Base-by-base conservation (phyloP, 2,113 vertebrate species). In the Eulacestoma nigropectus region DNA sequence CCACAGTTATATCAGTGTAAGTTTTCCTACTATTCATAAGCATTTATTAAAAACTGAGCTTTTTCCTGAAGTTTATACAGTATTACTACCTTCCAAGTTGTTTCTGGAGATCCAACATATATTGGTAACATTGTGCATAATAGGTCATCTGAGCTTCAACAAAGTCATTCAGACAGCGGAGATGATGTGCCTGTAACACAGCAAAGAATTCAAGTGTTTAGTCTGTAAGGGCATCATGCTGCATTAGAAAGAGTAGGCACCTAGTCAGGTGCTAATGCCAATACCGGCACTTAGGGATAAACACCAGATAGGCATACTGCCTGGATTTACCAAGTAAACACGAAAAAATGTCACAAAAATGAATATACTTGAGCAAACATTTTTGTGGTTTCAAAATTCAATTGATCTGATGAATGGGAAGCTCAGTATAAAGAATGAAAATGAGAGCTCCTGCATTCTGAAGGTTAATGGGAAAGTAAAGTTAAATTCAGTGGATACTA, bases 41-140 rank as follows among this genome's bases (percentile, higher is more conserved):
- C 21, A 52, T 37, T 80, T 80, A 63, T 10, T 44, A 49, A 32
- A 90, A 81, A 25, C 4, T 7, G 8, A 2, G 5, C 1, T 3
- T 49, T 63, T 72, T 15, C 14, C 33, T 42, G 1, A 86, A 44
- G n/a, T 60, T 92, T 65, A 84, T 39, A 72, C 57, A 91, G 64
- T 42, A 23, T 68, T 92, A 50, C 83, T 95, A 99, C 99, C 99
- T 99, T 98, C 99, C 99, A 90, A 99, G 98, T 84, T 99, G 99
- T 96, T 99, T 99, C 73, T 99, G 99, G 37, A 99, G 99, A 91
- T 99, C 99, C 97, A 99, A 97, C 99, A 99, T 99, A 91, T 99
- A 99, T 82, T 99, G 99, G 98, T 99, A 99, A 98, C 99, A 99
- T 65, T 99, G 99, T 69, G 99, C 99, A 80, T 99, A 99, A 92